These are phyloP conservation scores for Natator depressus DNA, from an alignment of 2,113 vertebrate species.

Conservation along the genomic window DNA sequence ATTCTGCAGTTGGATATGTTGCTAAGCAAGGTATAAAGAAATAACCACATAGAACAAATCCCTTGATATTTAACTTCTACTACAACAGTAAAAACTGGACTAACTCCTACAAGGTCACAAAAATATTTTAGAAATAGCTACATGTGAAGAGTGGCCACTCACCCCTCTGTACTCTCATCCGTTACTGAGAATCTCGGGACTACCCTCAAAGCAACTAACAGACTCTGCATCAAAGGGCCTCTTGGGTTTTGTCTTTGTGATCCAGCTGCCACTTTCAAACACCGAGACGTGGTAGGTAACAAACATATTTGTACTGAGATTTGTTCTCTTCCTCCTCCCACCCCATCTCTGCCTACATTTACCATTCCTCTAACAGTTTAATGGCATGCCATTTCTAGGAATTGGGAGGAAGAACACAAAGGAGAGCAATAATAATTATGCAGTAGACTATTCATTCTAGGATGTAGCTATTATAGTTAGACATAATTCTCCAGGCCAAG, in stretches of 20 bases:
- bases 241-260: not conserved
- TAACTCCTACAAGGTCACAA: not conserved
- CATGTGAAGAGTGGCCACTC: not conserved
- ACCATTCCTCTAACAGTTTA: not conserved
- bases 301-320: rapidly evolving
- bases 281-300: not conserved
- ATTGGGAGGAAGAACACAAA: not conserved
- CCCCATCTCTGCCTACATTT: not conserved
- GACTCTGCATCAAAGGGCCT: not conserved
- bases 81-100: not conserved
- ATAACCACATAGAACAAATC: not conserved
- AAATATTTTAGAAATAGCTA: not conserved
- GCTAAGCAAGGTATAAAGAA: not conserved
- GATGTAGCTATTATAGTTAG: not conserved
- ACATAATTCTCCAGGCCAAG: not conserved
- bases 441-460: not conserved
- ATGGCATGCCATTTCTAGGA: not conserved
- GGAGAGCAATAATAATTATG: not conserved
- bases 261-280: not conserved
- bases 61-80: not conserved
- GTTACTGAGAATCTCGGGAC: not conserved
- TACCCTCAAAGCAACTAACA: rapidly evolving
- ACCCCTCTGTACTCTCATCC: not conserved
- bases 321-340: rapidly evolving
- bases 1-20: not conserved